Base-by-base conservation (phyloP, 2,797 vertebrate genomes). In the Buceros bicornis region DNA sequence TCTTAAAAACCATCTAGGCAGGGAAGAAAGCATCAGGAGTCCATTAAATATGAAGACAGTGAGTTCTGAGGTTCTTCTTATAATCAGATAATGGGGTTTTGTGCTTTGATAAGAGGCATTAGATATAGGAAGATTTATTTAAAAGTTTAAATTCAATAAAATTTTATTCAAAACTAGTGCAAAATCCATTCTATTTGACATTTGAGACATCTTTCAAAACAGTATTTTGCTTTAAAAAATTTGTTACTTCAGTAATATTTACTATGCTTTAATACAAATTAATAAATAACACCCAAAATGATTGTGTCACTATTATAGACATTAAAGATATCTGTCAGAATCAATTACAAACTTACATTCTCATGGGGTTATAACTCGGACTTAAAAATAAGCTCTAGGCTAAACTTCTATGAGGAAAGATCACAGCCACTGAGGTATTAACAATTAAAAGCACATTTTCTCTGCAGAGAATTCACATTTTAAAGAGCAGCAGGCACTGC, bases 1-100 rank as follows among this genome's bases (percentile, higher is more conserved):
- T 95, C 97, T 98, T 97, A 96, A 98, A 98, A 98, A 98, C 96
- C 97, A 93, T 97, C 92, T 95, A 96, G 78, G 87, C 93, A 95
- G 93, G 66, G 76, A 72, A 95, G 87, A 97, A 97, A 96, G 95
- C 97, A 97, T 96, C 95, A 97, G 93, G 87, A 98, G 95, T 97
- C 97, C 98, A 98, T 98, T 98, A 98, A 97, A 97, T 97, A 96
- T 95, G 95, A 97, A 98, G 97, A 97, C 93, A 95, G 92, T 92
- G 92, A 97, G 84, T 97, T 98, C 97, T 97, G 96, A 97, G 91
- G 66, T 97, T 97, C 97, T 97, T 97, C 97, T 97, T 95, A 96
- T 98, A 98, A 98, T 98, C 96, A 97, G 97, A 94, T 97, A 97
- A 98, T 97, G 92, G 70, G 74, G 18, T 97, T 97, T 94, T 73